Evolutionary conservation across 2,113 vertebrate species (phyloP).

Genomic region (Prionailurus viverrinus): DNA sequence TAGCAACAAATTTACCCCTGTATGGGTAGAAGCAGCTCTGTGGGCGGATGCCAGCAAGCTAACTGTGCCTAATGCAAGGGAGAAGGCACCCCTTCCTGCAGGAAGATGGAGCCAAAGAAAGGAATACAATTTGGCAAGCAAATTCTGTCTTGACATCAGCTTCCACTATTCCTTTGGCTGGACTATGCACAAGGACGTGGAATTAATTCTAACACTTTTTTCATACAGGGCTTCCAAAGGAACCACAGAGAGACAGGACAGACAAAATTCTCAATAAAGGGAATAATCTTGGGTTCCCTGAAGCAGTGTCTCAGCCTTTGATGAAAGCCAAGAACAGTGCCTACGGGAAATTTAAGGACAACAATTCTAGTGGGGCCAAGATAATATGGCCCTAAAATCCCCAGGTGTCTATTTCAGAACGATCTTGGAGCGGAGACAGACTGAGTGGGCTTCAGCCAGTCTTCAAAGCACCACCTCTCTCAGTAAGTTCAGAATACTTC

Average conservation of each 20-base stretch:
- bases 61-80: background rate
- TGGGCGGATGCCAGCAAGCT: background rate
- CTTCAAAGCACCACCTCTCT: background rate
- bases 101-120: background rate
- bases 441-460: background rate
- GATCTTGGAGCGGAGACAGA: too few relatives aligned
- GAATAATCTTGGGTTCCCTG: background rate
- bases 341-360: background rate
- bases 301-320: background rate
- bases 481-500: background rate
- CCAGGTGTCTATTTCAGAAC: background rate
- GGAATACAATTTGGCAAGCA: background rate
- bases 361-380: background rate
- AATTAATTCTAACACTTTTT: background rate
- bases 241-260: background rate
- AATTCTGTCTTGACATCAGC: background rate
- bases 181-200: background rate
- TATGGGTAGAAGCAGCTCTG: background rate
- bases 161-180: background rate
- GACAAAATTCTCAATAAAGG: background rate
- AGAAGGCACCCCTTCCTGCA: background rate
- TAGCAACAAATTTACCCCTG: background rate
- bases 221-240: background rate
- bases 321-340: background rate
- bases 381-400: background rate